Percentiles rank a stretch among this genome's conserved stretches.
These are phyloP conservation scores for Physocephala rufipes DNA, from an alignment of 2,888 invertebrate genomes.

Conservation along the genomic window DNA sequence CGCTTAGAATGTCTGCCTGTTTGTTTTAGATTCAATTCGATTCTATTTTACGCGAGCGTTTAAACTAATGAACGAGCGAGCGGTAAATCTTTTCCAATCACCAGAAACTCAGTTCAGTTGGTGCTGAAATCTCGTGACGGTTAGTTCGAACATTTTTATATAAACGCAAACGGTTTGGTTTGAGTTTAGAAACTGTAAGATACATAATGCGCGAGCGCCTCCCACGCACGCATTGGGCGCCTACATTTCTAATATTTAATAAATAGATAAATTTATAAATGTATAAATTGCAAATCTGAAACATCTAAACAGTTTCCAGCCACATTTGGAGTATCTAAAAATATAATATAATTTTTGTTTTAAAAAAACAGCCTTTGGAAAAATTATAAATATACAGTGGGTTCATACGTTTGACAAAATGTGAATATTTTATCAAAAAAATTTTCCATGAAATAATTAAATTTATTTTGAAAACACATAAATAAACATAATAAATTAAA, in stretches of 20 bases:
- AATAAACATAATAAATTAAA: conserved; percentile 21
- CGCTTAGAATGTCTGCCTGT: not conserved
- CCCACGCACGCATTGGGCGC: not conserved
- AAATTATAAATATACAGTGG: no score
- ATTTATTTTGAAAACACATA: not conserved
- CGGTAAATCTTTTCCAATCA: conserved; percentile 22
- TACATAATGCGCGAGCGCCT: conserved; percentile 6
- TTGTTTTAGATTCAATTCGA: conserved; percentile 26
- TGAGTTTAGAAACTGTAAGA: conserved; percentile 1
- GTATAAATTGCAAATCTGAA: no score
- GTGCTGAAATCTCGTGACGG: conserved; percentile 53
- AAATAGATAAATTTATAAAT: conserved; percentile 1
- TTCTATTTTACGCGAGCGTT: not conserved
- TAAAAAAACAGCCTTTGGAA: not conserved
- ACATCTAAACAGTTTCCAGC: not conserved
- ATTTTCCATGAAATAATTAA: not conserved
- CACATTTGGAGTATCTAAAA: conserved; percentile 20
- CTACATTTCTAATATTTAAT: not conserved
- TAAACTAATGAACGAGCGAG: conserved; percentile 18
- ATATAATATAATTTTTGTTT: conserved; percentile 17
- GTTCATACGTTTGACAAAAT: conserved; percentile 31
- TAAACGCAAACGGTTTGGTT: conserved; percentile 7
- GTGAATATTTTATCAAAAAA: conserved; percentile 29
- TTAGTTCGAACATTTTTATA: conserved; percentile 46
- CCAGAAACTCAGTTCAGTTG: conserved; percentile 48